Percentiles rank a stretch among this genome's conserved stretches.
Conservation (phyloP, 2,113 vertebrate genomes). For the Gallinago media region DNA sequence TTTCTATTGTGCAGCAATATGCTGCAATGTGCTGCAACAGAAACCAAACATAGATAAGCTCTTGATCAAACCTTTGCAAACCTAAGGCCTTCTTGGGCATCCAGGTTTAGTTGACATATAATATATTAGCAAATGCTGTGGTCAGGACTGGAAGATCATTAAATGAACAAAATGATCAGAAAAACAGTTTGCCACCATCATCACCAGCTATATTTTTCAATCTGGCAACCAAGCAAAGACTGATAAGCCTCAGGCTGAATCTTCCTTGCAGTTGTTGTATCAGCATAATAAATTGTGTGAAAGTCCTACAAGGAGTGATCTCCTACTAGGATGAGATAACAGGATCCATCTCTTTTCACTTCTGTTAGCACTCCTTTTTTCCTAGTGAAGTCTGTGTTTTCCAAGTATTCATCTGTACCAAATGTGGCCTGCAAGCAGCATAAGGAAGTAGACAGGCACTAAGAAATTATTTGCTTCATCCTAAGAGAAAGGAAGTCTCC, state of each 20-base stretch:
- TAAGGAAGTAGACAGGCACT: not conserved
- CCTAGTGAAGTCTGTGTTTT: not conserved
- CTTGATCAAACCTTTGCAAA: not conserved
- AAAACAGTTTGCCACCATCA: not conserved
- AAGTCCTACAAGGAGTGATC: not conserved
- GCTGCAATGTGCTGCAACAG: not conserved
- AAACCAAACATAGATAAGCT: not conserved
- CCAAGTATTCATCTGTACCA: not conserved
- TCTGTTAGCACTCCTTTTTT: not conserved
- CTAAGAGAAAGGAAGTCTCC: not conserved
- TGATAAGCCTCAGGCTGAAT: not conserved
- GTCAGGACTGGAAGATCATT: not conserved
- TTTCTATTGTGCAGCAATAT: not conserved
- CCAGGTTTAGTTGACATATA: rapidly evolving
- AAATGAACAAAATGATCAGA: not conserved
- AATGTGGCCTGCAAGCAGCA: not conserved
- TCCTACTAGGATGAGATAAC: not conserved
- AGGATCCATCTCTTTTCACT: not conserved
- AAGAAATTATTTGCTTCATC: not conserved
- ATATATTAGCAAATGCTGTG: not conserved
- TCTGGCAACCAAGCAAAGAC: not conserved
- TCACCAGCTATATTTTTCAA: not conserved
- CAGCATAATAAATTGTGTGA: not conserved
- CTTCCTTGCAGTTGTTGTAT: not conserved
- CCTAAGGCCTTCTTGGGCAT: not conserved